phyloP scores from a whole-genome alignment of 2,797 vertebrate species.

The Sebastes minor region DNA sequence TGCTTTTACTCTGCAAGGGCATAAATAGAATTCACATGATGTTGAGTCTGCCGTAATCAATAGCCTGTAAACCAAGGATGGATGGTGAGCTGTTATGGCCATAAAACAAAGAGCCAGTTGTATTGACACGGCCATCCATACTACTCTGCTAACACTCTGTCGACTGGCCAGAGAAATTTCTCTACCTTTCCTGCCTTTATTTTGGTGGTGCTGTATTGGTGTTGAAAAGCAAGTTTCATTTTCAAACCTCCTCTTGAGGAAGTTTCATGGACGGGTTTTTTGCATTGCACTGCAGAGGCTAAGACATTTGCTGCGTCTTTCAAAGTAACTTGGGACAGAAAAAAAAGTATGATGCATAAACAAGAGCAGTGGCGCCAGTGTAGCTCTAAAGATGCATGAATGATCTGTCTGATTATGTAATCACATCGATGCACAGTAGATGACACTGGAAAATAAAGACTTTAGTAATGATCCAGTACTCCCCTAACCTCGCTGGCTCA shows the following conservation, averaged over 20 bases:
- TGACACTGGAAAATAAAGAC: neutral
- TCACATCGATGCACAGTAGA: neutral
- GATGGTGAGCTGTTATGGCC: constrained; percentile 75
- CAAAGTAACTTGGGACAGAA: neutral
- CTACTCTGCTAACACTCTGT: constrained; percentile 63
- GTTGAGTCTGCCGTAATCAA: constrained; percentile 74
- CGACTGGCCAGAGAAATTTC: constrained; percentile 26
- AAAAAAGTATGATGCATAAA: neutral
- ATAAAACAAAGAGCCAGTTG: constrained; percentile 76
- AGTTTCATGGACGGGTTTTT: neutral
- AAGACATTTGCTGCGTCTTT: neutral
- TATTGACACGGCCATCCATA: constrained; percentile 78
- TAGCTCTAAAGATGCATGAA: neutral
- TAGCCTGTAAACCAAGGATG: constrained; percentile 73
- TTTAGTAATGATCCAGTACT: neutral
- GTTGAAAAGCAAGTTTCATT: constrained; percentile 1
- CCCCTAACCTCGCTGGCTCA: neutral
- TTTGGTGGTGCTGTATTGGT: constrained; percentile 3
- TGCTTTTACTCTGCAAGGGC: constrained; percentile 51
- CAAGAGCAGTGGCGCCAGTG: neutral
- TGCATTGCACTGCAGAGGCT: neutral
- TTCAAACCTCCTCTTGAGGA: neutral
- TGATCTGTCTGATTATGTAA: neutral
- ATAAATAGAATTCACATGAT: constrained; percentile 72
- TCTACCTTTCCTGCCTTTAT: constrained; percentile 15